Evolutionary conservation across 2,797 vertebrate species (phyloP), one percentile per base, ranked within the genome.

Genomic region (Paratrypauchen microcephalus): DNA sequence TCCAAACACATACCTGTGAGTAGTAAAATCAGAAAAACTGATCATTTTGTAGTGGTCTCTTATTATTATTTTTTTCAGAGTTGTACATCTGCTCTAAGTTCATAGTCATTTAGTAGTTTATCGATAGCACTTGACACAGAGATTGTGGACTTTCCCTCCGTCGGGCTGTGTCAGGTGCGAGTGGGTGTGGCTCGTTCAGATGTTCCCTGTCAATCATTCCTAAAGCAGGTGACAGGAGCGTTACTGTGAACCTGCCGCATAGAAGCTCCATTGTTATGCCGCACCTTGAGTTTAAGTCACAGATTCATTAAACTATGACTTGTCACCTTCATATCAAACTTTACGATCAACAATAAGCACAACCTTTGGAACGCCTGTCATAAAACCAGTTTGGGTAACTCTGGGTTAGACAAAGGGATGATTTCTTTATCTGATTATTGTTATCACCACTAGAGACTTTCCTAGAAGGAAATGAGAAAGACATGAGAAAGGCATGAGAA

Each of bases 231-330:
- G 73, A 80, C 67, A 66, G 67, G 5, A 41, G 69, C 15, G 52
- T 72, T 45, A 61, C 65, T 50, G 58, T 66, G 67, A 78, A 87
- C 81, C 78, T 72, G 79, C 80, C 55, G 72, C 56, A 65, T 39
- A 80, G 74, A 75, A 61, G 69, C 60, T 67, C 75, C 68, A 78
- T 86, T 86, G 83, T 88, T 84, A 59, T 66, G 21, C 70, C 48
- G 68, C 61, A 1, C 72, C 66, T 75, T 83, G 72, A 80, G 63
- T 79, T 74, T 52, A 55, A 65, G 66, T 87, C 82, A 86, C 73
- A 72, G 52, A 77, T 76, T 69, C 70, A 62, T 72, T 71, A 32
- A 65, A 47, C 72, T 71, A 74, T 24, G 32, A 30, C 69, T 36
- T 69, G 66, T 79, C 70, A 73, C 69, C 68, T 55, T 63, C 58